Evolutionary conservation across 2,113 vertebrate species (phyloP).

Genomic region (Channa argus): DNA sequence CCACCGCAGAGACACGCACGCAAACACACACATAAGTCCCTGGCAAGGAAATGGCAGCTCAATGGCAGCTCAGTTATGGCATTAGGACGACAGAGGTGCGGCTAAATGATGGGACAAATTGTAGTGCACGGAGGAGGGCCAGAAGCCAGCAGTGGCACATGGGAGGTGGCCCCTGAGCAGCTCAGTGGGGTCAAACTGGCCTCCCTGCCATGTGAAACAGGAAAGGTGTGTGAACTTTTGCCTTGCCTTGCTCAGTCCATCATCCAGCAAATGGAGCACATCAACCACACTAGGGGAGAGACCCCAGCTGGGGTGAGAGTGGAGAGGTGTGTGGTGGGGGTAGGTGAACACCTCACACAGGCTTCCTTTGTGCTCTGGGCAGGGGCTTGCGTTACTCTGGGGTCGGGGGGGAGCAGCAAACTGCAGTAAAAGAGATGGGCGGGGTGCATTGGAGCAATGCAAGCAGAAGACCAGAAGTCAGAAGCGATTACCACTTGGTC

Average conservation of each 20-base stretch:
- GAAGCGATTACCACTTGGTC: slow-evolving; percentile 88
- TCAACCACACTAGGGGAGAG: slow-evolving; percentile 85
- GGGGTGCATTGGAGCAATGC: slow-evolving; percentile 37
- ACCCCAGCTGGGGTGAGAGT: slow-evolving; percentile 47
- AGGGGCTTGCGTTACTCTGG: slow-evolving; percentile 84
- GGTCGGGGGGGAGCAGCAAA: slow-evolving; percentile 50
- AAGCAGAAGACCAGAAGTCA: slow-evolving; percentile 43
- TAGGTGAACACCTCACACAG: slow-evolving; percentile 87
- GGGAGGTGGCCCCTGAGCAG: slow-evolving; percentile 62
- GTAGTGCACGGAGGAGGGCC: slow-evolving; percentile 57
- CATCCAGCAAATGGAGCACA: slow-evolving; percentile 96
- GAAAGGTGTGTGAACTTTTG: slow-evolving; percentile 97
- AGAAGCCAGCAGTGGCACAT: slow-evolving; percentile 57
- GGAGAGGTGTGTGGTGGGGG: slow-evolving; percentile 40
- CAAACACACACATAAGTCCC: neutral
- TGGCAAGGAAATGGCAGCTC: slow-evolving; percentile 64
- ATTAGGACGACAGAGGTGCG: slow-evolving; percentile 71
- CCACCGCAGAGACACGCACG: too few species aligned
- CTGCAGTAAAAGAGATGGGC: slow-evolving; percentile 55
- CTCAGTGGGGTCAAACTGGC: slow-evolving; percentile 67
- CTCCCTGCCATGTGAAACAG: slow-evolving; percentile 90
- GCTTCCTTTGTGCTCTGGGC: slow-evolving; percentile 90
- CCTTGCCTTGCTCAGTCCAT: slow-evolving; percentile 91
- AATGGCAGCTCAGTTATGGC: slow-evolving; percentile 62
- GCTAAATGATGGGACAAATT: slow-evolving; percentile 78